A percentile compares a stretch with the other conserved stretches of the same genome.
These are phyloP conservation scores for Eptesicus fuscus DNA, from an alignment of 2,113 vertebrate genomes.

Conservation along the genomic window DNA sequence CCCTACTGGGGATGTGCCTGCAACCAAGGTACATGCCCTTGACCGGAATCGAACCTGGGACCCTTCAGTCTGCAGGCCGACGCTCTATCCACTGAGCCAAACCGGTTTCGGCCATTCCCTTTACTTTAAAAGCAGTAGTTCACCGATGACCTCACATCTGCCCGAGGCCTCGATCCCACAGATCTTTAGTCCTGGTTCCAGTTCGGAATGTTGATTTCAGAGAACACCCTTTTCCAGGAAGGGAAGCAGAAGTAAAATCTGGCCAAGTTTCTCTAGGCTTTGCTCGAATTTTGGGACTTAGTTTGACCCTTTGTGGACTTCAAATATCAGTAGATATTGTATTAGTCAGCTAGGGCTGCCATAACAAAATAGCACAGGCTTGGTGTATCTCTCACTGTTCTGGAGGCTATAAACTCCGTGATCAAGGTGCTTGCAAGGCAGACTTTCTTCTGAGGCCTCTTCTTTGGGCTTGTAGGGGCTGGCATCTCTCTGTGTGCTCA, in stretches of 20 bases:
- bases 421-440: not conserved
- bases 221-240: not conserved
- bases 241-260: not conserved
- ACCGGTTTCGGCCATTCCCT: too few relatives aligned
- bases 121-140: not conserved
- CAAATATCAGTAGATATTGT: not conserved
- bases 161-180: not conserved
- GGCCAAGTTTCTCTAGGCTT: not conserved
- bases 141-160: not conserved
- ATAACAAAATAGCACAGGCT: not conserved
- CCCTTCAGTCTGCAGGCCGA: too few relatives aligned
- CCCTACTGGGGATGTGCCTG: too few relatives aligned
- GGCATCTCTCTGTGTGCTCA: not conserved
- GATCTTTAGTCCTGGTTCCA: not conserved
- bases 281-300: not conserved
- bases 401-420: not conserved
- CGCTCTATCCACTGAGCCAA: too few relatives aligned
- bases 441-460: not conserved
- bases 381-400: not conserved
- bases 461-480: not conserved
- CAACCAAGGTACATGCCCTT: too few relatives aligned
- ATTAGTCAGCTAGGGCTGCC: not conserved
- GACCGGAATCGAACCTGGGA: too few relatives aligned
- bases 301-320: conserved; percentile 1
- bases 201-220: conserved; percentile 2